phyloP scores from a whole-genome alignment of 2,797 vertebrate genomes.

The Crocodylus rhombifer region DNA sequence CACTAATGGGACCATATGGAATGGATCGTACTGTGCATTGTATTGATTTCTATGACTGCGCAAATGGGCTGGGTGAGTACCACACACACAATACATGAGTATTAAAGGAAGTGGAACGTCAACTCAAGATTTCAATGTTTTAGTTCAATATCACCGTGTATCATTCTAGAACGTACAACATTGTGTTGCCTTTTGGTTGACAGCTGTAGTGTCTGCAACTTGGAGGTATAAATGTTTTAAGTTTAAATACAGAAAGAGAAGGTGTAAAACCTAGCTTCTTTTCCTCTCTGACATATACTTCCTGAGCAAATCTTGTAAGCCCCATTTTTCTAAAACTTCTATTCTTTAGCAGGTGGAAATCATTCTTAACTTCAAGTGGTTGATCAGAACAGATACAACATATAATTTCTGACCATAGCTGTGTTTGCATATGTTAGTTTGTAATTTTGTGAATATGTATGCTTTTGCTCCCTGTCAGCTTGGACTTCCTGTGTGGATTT shows the following conservation, averaged over 20 bases:
- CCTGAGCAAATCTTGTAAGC: not conserved
- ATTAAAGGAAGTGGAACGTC: fast-evolving
- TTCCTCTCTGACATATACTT: not conserved
- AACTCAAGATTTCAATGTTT: fast-evolving
- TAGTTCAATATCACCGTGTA: too few relatives aligned
- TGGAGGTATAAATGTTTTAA: not conserved
- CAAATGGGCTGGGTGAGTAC: constrained; percentile 89
- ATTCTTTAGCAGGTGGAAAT: not conserved
- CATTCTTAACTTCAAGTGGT: not conserved
- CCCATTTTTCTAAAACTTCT: not conserved
- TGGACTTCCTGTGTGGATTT: fast-evolving
- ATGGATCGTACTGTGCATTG: constrained; percentile 88
- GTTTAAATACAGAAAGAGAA: not conserved
- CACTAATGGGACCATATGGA: constrained; percentile 92
- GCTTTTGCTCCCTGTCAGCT: not conserved
- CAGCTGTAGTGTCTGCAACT: not conserved
- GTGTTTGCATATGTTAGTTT: constrained; percentile 47
- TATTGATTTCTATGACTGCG: constrained; percentile 90
- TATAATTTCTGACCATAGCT: constrained; percentile 11
- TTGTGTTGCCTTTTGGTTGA: not conserved
- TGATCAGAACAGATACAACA: too few relatives aligned
- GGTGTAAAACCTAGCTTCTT: not conserved
- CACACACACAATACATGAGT: not conserved
- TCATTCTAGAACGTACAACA: fast-evolving
- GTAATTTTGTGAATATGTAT: not conserved